Conservation (phyloP, 2,797 vertebrate genomes). For the Huso huso region DNA sequence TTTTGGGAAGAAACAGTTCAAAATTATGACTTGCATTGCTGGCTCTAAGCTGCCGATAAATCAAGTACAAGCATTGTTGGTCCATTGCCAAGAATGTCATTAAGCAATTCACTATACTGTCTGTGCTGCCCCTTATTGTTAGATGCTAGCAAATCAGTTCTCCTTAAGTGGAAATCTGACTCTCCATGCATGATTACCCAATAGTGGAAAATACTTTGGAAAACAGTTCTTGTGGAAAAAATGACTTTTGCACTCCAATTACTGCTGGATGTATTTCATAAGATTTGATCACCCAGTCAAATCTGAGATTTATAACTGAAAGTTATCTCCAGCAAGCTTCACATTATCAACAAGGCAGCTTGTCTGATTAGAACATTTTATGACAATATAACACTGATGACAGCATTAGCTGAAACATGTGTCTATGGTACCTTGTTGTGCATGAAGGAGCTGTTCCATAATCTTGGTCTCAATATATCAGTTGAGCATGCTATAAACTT, state of each 20-base stretch:
- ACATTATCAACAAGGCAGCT: no score
- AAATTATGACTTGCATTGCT: background rate
- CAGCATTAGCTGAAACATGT: no score
- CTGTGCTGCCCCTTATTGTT: background rate
- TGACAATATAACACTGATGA: no score
- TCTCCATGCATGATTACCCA: background rate
- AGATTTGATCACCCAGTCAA: no score
- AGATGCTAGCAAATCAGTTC: slow-evolving; percentile 4
- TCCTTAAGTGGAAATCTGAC: slow-evolving; percentile 4
- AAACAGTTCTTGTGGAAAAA: slow-evolving; percentile 1
- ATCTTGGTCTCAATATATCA: no score
- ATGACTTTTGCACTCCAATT: background rate
- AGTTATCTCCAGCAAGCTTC: no score
- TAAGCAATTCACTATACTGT: slow-evolving; percentile 6
- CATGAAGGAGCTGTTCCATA: no score
- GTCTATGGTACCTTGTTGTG: no score
- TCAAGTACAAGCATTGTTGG: background rate
- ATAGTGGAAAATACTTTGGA: background rate
- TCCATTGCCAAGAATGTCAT: slow-evolving; percentile 1
- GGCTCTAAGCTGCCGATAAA: background rate
- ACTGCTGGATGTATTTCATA: background rate
- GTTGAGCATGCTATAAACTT: no score
- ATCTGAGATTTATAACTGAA: no score
- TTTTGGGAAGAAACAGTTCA: background rate
- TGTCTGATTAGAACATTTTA: no score